Conservation (phyloP, 2,888 invertebrate genomes). For the Crepidodera aurea region DNA sequence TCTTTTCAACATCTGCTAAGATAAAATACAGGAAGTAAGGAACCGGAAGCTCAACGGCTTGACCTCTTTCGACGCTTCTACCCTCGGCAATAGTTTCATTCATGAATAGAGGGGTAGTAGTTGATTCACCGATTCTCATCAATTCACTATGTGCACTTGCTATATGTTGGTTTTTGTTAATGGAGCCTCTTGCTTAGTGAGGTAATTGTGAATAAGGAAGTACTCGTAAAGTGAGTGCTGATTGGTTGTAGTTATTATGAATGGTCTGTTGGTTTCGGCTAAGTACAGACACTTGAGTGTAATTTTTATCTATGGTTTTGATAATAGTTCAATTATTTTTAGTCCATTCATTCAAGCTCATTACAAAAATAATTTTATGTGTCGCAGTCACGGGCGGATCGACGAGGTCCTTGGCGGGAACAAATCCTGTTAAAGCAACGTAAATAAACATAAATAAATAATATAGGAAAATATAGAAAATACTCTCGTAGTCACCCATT, state of each 20-base stretch:
- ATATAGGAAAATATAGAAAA: no score
- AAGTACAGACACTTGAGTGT: slow-evolving; percentile 1
- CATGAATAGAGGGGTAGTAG: slow-evolving; percentile 28
- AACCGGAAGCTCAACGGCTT: slow-evolving; percentile 38
- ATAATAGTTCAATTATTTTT: background rate
- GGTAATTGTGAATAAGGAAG: slow-evolving; percentile 10
- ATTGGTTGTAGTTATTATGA: background rate
- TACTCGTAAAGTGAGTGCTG: background rate
- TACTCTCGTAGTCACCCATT: no score
- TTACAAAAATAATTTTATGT: no score
- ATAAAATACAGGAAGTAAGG: slow-evolving; percentile 47
- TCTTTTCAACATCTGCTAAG: slow-evolving; percentile 46
- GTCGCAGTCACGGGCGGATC: background rate
- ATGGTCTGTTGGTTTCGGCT: background rate
- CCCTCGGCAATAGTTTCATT: slow-evolving; percentile 32
- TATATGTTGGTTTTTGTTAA: background rate
- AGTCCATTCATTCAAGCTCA: background rate
- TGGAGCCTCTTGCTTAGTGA: slow-evolving; percentile 2
- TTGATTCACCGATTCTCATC: background rate
- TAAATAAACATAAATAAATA: no score
- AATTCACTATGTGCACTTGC: slow-evolving; percentile 2
- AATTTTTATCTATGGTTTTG: slow-evolving; percentile 1
- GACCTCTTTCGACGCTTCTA: slow-evolving; percentile 33
- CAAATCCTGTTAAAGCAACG: no score
- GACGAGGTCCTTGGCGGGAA: no score